Evolutionary conservation across 2,888 invertebrate species (phyloP), one percentile per base, ranked within the genome.

Genomic region (Synanthedon myopaeformis): DNA sequence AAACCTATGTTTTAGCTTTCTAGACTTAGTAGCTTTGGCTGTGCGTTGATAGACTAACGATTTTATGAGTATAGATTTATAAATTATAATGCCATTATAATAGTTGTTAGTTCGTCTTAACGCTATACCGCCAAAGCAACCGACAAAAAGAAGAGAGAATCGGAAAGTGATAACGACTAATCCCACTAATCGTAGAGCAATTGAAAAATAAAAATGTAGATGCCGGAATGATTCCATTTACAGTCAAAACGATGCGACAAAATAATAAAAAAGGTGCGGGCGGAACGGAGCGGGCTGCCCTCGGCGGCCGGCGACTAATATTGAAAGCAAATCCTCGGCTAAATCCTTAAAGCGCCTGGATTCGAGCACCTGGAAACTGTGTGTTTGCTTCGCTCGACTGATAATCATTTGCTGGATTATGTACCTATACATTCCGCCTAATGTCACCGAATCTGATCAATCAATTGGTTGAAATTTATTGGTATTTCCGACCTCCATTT

Each of bases 151-250:
- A 83, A 76, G 79, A 84, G 85, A 86, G 80, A 79, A 82, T 85
- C 85, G 83, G 72, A 82, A 84, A 85, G 82, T 85, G 79, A 86
- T 83, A 82, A 73, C 66, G 78, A 69, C 81, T 88, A 88, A 88
- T 88, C 87, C 86, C 76, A 85, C 83, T 88, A 88, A 88, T 88
- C 88, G 88, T 74, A 64, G 76, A 69, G 80, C 88, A 88, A 88
- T 88, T 88, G 88, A 88, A 88, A 88, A 88, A 88, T 88, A 88
- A 88, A 88, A 88, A 88, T 85, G 88, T 84, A 88, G 88, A 88
- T 86, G 81, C 84, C 79, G 74, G 82, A 87, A 86, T 87, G 80
- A 86, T 86, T 87, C 86, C 86, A 83, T 85, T 87, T 83, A 74
- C 84, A 79, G 79, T 82, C 85, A 82, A 85, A 87, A 87, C 87